phyloP scores from a whole-genome alignment of 30 jellyfish, hydroid and myxozoan genomes.

The Mastigias papua region DNA sequence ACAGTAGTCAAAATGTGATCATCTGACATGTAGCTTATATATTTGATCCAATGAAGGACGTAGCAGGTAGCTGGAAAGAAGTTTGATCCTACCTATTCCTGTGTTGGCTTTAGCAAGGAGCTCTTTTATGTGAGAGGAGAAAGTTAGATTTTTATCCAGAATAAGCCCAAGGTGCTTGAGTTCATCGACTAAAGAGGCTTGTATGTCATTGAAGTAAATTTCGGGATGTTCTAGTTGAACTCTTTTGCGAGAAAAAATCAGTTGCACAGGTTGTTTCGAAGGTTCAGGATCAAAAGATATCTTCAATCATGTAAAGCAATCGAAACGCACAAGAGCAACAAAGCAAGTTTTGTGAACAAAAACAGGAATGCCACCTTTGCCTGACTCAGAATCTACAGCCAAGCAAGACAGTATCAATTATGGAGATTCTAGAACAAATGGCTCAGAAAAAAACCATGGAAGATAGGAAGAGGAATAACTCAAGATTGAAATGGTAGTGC shows the following conservation, averaged over 20 bases:
- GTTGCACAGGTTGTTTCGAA: constrained; percentile 17
- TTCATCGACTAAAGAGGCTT: constrained; percentile 29
- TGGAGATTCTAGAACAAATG: no score
- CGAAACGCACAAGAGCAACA: no score
- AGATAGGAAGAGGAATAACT: no score
- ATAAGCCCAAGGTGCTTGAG: constrained; percentile 34
- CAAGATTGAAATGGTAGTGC: no score
- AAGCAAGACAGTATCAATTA: no score
- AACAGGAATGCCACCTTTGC: neutral
- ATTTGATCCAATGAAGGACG: constrained; percentile 26
- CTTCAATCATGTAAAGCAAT: no score
- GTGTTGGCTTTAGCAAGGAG: constrained; percentile 31
- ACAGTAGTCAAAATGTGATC: constrained; percentile 9
- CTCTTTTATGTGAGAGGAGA: constrained; percentile 33
- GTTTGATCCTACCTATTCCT: constrained; percentile 39
- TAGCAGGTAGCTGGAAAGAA: constrained; percentile 52
- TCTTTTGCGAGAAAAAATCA: constrained; percentile 27
- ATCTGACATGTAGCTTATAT: constrained; percentile 16
- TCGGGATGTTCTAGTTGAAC: constrained; percentile 71
- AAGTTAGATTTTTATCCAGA: constrained; percentile 21
- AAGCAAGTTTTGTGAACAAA: no score
- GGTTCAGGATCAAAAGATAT: constrained; percentile 38
- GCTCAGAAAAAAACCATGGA: no score
- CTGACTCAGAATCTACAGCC: no score
- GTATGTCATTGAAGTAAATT: constrained; percentile 35